A percentile compares a stretch with the other conserved stretches of the same genome.
phyloP scores from a whole-genome alignment of 2,888 invertebrate species.

The Drosophila picticornis region DNA sequence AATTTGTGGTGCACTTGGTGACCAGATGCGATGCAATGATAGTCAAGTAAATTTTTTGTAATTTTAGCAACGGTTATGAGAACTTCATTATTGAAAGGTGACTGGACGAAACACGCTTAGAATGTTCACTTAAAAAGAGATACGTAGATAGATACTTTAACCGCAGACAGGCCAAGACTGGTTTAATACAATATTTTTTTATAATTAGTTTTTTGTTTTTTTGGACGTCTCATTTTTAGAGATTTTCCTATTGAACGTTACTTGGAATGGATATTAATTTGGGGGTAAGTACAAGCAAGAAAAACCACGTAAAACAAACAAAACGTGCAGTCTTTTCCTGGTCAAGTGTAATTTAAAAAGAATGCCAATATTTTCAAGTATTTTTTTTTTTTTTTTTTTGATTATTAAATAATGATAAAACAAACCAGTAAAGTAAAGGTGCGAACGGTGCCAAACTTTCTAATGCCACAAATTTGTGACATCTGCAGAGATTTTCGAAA shows the following conservation, averaged over 20 bases:
- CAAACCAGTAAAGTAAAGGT: neutral
- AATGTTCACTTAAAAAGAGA: neutral
- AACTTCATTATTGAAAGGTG: constrained; percentile 34
- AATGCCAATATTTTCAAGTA: neutral
- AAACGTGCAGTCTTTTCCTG: constrained; percentile 41
- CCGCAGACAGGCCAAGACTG: constrained; percentile 19
- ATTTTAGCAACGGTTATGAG: constrained; percentile 44
- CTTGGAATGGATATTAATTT: constrained; percentile 7
- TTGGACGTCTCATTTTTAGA: constrained; percentile 25
- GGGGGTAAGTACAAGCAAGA: constrained; percentile 16
- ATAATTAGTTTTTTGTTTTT: neutral
- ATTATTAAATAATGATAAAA: neutral
- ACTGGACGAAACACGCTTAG: constrained; percentile 10
- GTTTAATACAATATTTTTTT: neutral
- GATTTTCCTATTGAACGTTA: constrained; percentile 42
- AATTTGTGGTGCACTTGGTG: constrained; percentile 11
- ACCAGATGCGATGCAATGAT: constrained; percentile 30
- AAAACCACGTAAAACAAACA: constrained; percentile 27
- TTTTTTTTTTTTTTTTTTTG: neutral
- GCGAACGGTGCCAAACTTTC: neutral
- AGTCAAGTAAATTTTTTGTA: constrained; percentile 14
- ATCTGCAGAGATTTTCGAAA: neutral
- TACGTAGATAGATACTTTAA: constrained; percentile 10
- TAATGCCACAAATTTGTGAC: neutral
- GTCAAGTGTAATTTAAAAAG: neutral